A percentile compares a stretch with the other conserved stretches of the same genome.
These are phyloP conservation scores for Mayetiola destructor DNA, from an alignment of 2,888 invertebrate genomes.

Conservation along the genomic window DNA sequence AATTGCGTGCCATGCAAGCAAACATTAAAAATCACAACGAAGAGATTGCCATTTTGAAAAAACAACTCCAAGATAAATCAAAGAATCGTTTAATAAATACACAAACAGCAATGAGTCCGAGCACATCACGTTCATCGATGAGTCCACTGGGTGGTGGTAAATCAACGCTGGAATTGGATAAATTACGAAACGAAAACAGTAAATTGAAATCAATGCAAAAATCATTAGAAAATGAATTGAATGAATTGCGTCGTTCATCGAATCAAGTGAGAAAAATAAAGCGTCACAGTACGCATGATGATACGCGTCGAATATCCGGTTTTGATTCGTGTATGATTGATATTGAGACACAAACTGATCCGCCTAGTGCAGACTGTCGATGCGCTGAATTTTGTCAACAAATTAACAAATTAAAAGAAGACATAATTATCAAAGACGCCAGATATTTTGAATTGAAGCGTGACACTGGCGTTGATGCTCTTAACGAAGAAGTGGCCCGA, in stretches of 20 bases:
- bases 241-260: background rate
- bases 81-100: background rate
- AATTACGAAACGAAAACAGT: background rate
- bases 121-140: too few species aligned
- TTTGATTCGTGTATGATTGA: slow-evolving; percentile 19
- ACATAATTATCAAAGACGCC: background rate
- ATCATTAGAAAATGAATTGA: background rate
- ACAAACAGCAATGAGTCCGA: background rate
- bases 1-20: too few species aligned
- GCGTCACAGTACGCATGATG: slow-evolving; percentile 4
- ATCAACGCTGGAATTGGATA: background rate
- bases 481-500: background rate
- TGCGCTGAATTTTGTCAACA: background rate
- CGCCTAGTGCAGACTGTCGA: background rate
- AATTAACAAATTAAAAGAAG: background rate
- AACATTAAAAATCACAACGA: too few species aligned
- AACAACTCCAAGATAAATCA: background rate
- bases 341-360: background rate
- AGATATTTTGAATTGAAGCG: background rate
- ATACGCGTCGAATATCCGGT: slow-evolving; percentile 15
- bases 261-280: slow-evolving; percentile 24
- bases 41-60: too few species aligned
- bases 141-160: too few species aligned
- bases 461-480: background rate
- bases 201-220: background rate